These are phyloP conservation scores for Ceyx margarethae DNA, from an alignment of 2,113 vertebrate species.

Conservation along the genomic window DNA sequence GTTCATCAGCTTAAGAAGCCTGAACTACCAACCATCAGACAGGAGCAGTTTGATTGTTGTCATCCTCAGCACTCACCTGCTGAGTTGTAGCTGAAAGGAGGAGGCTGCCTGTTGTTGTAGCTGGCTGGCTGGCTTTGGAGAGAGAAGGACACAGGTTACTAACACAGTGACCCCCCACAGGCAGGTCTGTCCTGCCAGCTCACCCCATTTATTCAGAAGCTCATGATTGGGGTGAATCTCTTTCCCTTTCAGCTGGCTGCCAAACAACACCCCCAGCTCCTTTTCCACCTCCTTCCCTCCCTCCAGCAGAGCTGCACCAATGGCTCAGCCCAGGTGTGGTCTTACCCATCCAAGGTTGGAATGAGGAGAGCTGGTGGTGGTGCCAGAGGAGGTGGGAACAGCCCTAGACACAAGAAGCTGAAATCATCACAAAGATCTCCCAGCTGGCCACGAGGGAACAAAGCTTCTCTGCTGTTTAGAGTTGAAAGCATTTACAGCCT, in stretches of 20 bases:
- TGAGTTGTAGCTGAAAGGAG: slow-evolving; percentile 72
- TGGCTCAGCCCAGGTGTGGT: background rate
- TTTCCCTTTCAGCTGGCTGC: background rate
- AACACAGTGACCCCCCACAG: background rate
- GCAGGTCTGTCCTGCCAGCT: background rate
- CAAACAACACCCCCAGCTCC: background rate
- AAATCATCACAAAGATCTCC: background rate
- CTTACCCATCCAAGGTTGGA: slow-evolving; percentile 74
- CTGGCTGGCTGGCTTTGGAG: slow-evolving; percentile 67
- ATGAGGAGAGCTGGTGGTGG: slow-evolving; percentile 73
- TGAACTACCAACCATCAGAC: background rate
- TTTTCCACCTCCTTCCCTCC: background rate
- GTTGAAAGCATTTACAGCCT: background rate
- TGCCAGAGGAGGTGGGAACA: slow-evolving; percentile 75
- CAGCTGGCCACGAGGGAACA: background rate
- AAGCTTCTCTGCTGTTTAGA: background rate
- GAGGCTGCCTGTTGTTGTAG: slow-evolving; percentile 71
- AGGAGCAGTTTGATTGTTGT: background rate
- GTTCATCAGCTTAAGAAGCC: background rate
- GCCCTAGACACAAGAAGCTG: slow-evolving; percentile 40
- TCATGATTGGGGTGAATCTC: background rate
- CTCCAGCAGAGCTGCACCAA: background rate
- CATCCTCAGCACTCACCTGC: slow-evolving; percentile 48
- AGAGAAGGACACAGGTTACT: slow-evolving; percentile 17
- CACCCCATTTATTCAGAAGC: background rate